A percentile compares a stretch with the other conserved stretches of the same genome.
Conservation (phyloP, 2,797 vertebrate genomes). For the Epinephelus malabaricus region DNA sequence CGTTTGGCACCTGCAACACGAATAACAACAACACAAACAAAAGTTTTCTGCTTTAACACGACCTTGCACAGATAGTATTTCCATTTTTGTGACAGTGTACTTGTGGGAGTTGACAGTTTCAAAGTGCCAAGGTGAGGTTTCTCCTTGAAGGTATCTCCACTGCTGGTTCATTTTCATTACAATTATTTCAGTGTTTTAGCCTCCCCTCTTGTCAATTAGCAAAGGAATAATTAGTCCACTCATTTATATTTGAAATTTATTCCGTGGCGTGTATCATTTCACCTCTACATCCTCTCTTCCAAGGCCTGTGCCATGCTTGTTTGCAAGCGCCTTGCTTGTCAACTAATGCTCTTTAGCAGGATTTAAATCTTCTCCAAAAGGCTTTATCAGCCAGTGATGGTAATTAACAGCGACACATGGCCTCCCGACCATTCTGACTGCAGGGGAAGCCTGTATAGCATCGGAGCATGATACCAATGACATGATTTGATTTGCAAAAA, state of each 20-base stretch:
- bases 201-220: neutral
- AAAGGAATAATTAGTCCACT: slow-evolving; percentile 16
- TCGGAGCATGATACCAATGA: slow-evolving; percentile 69
- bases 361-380: slow-evolving; percentile 86
- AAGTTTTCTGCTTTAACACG: neutral
- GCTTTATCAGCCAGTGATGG: slow-evolving; percentile 82
- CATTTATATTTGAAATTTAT: slow-evolving; percentile 43
- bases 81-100: neutral
- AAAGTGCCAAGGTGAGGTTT: neutral
- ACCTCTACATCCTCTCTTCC: slow-evolving; percentile 28
- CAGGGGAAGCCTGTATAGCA: slow-evolving; percentile 59
- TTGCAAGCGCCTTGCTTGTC: slow-evolving; percentile 75
- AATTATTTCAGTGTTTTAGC: neutral
- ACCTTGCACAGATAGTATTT: neutral
- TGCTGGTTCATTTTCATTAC: neutral
- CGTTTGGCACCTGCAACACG: slow-evolving; percentile 57
- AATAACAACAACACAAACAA: slow-evolving; percentile 11
- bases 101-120: neutral
- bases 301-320: slow-evolving; percentile 65
- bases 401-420: slow-evolving; percentile 87
- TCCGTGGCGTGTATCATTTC: slow-evolving; percentile 41
- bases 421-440: slow-evolving; percentile 73
- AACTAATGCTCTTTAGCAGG: slow-evolving; percentile 84
- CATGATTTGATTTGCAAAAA: slow-evolving; percentile 79
- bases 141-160: neutral